Evolutionary conservation across 2,888 invertebrate species (phyloP).

Genomic region (Euclidia mi): DNA sequence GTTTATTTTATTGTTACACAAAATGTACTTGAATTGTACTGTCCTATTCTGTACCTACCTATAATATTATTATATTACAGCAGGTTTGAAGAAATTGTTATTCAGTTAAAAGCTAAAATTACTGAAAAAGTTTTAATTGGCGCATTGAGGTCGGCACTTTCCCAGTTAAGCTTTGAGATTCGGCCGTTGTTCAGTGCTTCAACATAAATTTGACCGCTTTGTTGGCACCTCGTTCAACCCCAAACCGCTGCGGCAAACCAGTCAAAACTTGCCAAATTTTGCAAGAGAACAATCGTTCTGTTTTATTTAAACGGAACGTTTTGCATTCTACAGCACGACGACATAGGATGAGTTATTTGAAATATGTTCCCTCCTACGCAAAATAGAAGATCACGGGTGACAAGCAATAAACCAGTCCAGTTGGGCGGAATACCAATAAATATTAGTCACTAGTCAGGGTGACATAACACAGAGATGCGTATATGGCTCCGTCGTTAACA

Average conservation of each 20-base stretch:
- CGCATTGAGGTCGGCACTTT: slow-evolving; percentile 64
- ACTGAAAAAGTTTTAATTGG: slow-evolving; percentile 75
- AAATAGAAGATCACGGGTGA: slow-evolving; percentile 57
- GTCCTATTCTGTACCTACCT: background rate
- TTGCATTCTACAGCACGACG: slow-evolving; percentile 35
- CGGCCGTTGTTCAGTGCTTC: slow-evolving; percentile 57
- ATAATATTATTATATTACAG: too few species aligned
- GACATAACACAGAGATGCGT: slow-evolving; percentile 63
- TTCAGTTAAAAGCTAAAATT: slow-evolving; percentile 41
- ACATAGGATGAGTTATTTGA: slow-evolving; percentile 49
- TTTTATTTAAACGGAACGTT: slow-evolving; percentile 52
- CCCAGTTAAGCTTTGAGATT: slow-evolving; percentile 54
- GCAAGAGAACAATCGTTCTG: slow-evolving; percentile 59
- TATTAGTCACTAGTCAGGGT: slow-evolving; percentile 57
- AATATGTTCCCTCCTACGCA: slow-evolving; percentile 59
- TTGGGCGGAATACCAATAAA: slow-evolving; percentile 63
- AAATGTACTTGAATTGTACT: background rate
- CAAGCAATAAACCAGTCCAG: slow-evolving; percentile 69
- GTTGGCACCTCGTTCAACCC: slow-evolving; percentile 64
- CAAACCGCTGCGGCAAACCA: slow-evolving; percentile 51
- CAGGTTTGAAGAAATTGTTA: slow-evolving; percentile 26
- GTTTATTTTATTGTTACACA: slow-evolving; percentile 18
- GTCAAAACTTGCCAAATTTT: slow-evolving; percentile 67
- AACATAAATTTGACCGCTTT: slow-evolving; percentile 59
- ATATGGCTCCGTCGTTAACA: slow-evolving; percentile 59